Base-by-base conservation (phyloP, 2,113 vertebrate species). In the Philantomba maxwellii region DNA sequence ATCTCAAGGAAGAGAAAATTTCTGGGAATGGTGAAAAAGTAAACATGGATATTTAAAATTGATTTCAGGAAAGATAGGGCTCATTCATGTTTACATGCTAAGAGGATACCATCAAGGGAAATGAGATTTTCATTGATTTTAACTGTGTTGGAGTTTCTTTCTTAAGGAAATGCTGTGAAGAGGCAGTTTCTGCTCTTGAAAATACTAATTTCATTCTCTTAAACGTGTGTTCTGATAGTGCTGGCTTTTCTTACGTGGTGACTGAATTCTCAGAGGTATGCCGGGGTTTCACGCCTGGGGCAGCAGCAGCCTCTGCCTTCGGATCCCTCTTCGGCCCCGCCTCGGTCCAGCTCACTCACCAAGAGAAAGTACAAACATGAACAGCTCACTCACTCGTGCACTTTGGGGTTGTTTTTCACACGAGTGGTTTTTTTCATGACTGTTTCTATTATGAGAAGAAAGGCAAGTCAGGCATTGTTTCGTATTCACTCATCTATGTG, bases 401-500 rank as follows among this genome's bases (percentile, higher is more conserved):
- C 49, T 75, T 64, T 1, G 64, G 49, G 62, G 53, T 51, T 75
- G 12, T 93, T 97, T 98, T 95, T 91, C 92, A 97, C 85, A 66
- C 23, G 1, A 6, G 2, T 81, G 93, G 60, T 89, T 87, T 96
- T 96, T 87, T 80, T 92, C 53, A 62, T 92, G 95, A 73, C 92
- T 80, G 8, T 97, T 89, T 21, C 84, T 86, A 39, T 94, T 70
- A 62, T 47, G 39, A 88, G 85, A 82, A 94, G 87, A 78, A 73
- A 93, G 96, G 95, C 77, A 70, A 49, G 33, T 62, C 64, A 36
- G 80, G 70, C 89, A 96, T 88, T 95, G 83, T 98, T 98, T 96
- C 83, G 1, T 87, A 26, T 75, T 96, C 90, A 87, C 84, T 97
- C 1, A 80, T 57, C 96, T 89, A 49, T 95, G 88, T 97, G 95